Base-by-base conservation (phyloP, 2,888 invertebrate species). In the Ctena decussata region DNA sequence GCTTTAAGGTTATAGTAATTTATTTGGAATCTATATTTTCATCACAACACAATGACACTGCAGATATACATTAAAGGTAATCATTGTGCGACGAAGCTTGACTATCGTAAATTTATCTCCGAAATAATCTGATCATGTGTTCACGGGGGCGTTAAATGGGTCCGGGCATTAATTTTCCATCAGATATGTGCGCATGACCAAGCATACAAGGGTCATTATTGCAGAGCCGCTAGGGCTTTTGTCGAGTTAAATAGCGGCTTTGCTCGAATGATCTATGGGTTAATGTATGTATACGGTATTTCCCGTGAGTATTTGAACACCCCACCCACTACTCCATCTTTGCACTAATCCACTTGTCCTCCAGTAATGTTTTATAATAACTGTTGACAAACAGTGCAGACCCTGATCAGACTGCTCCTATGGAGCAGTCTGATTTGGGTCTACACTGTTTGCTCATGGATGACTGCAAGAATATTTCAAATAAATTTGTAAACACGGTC, bases 161-260 rank as follows among this genome's bases (percentile, higher is more conserved):
- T 65, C 65, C 35, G 5, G 65, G 65, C 65, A 65, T 65, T 65
- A 65, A 65, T 65, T 65, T 65, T 65, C 65, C 65, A 65, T 65
- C 65, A 65, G 65, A 65, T 65, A 65, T 65, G 65, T 21, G 18
- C 35, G 65, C 65, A 32, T 65, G 65, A 65, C 65, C 65, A 21
- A 35, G 8, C 65, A 65, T 65, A 35, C 65, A 21, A 65, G 65
- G 65, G 65, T 65, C 65, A 65, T 65, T 65, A 65, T 35, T 30
- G 35, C 24, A 35, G 35, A 18, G 65, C 65, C 65, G 11, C 3
- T 30, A 46, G 35, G 32, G 32, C 21, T 32, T 65, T 65, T 32
- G 21, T 18, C 11, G 65, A 65, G 65, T 65, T 65, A 65, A 65
- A 65, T 24, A 21, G 65, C 18, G 60, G 65, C 35, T 30, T 65